A percentile compares a stretch with the other conserved stretches of the same genome.
Evolutionary conservation across 2,888 invertebrate species (phyloP).

Genomic region (Cinara cedri): DNA sequence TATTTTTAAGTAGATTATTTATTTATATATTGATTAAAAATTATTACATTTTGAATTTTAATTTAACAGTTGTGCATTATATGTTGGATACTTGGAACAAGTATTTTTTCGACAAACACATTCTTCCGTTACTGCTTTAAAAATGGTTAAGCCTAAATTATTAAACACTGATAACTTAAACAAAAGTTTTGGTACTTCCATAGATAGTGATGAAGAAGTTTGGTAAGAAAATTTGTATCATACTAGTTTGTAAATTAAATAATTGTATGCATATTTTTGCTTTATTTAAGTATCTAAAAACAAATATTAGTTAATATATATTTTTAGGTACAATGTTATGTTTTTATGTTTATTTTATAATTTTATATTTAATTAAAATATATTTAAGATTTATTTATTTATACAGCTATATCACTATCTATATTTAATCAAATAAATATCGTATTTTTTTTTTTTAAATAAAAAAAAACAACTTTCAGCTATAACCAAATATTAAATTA

Average conservation of each 20-base stretch:
- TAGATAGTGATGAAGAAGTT: slow-evolving; percentile 62
- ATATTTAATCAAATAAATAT: too few species aligned
- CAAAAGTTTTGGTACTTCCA: slow-evolving; percentile 68
- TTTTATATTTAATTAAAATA: too few species aligned
- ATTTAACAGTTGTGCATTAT: slow-evolving; percentile 77
- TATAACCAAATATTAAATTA: neutral
- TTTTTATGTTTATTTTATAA: neutral
- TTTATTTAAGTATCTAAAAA: neutral
- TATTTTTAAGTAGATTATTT: slow-evolving; percentile 73
- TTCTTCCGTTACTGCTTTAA: slow-evolving; percentile 44
- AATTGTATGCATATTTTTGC: neutral
- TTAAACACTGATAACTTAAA: slow-evolving; percentile 67
- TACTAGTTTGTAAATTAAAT: neutral
- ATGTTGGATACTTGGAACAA: slow-evolving; percentile 90
- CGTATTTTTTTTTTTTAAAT: too few species aligned
- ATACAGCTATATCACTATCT: too few species aligned
- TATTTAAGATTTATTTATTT: too few species aligned
- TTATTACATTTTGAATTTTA: slow-evolving; percentile 24
- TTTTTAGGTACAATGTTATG: neutral
- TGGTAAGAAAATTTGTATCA: slow-evolving; percentile 55
- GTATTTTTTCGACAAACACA: slow-evolving; percentile 85
- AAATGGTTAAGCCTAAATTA: slow-evolving; percentile 56
- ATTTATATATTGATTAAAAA: slow-evolving; percentile 1
- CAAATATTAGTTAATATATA: neutral
- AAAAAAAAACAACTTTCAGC: neutral